Percentiles rank a stretch among this genome's conserved stretches.
phyloP scores from a whole-genome alignment of 2,113 vertebrate species.

The Carettochelys insculpta region DNA sequence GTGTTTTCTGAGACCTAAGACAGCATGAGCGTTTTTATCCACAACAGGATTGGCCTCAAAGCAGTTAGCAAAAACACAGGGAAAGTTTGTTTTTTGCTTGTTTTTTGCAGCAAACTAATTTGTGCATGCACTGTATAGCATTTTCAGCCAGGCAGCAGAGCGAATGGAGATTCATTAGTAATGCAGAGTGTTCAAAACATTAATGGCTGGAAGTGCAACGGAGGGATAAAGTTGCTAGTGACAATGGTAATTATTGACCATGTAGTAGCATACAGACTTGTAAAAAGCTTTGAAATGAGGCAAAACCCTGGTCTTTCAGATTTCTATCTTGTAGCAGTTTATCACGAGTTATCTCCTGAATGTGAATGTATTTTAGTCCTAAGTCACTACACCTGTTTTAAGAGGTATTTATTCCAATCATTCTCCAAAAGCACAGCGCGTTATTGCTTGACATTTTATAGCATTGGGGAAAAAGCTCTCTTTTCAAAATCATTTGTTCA shows the following conservation, averaged over 20 bases:
- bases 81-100: constrained; percentile 44
- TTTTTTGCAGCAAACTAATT: constrained; percentile 64
- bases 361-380: constrained; percentile 71
- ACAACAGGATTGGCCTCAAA: constrained; percentile 57
- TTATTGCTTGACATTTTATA: constrained; percentile 77
- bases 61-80: constrained; percentile 53
- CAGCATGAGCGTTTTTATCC: constrained; percentile 26
- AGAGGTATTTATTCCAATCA: constrained; percentile 74
- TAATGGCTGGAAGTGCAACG: constrained; percentile 51
- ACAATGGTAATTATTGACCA: constrained; percentile 76
- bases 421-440: constrained; percentile 67
- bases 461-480: constrained; percentile 60
- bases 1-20: constrained; percentile 26
- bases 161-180: constrained; percentile 60
- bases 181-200: constrained; percentile 63
- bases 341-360: constrained; percentile 61
- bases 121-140: not conserved
- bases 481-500: constrained; percentile 82
- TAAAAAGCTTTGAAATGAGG: constrained; percentile 48
- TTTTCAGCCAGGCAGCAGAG: constrained; percentile 36
- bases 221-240: constrained; percentile 66
- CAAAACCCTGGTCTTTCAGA: constrained; percentile 19
- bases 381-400: constrained; percentile 74
- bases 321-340: constrained; percentile 58
- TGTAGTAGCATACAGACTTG: constrained; percentile 34